Evolutionary conservation across 2,888 invertebrate species (phyloP).

Genomic region (Lithophane ornitopus): DNA sequence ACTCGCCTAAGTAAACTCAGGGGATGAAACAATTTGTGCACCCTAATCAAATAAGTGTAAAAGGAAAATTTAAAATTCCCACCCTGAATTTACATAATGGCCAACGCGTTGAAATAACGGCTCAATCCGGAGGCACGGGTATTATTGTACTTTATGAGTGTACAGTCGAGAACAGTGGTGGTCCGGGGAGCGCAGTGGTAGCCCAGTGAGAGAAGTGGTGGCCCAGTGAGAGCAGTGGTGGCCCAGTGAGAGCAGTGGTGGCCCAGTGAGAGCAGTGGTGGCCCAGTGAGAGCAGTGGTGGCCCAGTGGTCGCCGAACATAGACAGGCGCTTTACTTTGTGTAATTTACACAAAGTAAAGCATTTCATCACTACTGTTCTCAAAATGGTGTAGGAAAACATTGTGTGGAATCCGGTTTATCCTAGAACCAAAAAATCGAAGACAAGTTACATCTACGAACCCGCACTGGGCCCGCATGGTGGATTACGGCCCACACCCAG

Average conservation of each 20-base stretch:
- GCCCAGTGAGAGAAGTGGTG: background rate
- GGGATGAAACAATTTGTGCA: conserved; percentile 84
- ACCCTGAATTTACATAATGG: conserved; percentile 83
- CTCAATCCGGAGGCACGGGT: conserved; percentile 78
- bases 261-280: background rate
- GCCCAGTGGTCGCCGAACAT: background rate
- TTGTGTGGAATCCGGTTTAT: background rate
- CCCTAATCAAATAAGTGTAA: conserved; percentile 86
- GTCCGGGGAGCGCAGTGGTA: background rate
- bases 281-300: background rate
- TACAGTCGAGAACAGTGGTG: conserved; percentile 42
- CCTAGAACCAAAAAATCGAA: background rate
- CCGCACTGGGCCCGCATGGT: background rate
- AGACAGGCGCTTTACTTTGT: background rate
- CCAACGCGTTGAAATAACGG: conserved; percentile 73
- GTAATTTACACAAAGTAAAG: too few species aligned
- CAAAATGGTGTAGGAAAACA: background rate
- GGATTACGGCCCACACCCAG: background rate
- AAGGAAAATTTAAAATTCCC: conserved; percentile 82
- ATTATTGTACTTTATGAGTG: conserved; percentile 71
- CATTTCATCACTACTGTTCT: background rate
- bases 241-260: background rate
- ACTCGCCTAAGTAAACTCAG: conserved; percentile 75
- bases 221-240: background rate
- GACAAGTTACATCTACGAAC: background rate